Conservation (phyloP, 2,797 vertebrate genomes). For the Discoglossus pictus region DNA sequence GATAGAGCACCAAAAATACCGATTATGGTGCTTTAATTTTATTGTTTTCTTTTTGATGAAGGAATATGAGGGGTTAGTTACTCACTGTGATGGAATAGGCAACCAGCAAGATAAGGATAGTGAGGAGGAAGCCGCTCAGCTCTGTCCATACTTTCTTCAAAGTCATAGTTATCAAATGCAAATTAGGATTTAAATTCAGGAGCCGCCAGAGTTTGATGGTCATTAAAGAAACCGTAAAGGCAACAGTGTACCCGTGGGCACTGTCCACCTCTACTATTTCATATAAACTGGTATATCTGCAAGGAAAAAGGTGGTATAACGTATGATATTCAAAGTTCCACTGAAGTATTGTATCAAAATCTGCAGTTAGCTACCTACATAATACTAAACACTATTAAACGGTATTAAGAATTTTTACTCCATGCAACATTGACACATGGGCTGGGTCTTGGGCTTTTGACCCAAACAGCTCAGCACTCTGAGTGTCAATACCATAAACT, state of each 20-base stretch:
- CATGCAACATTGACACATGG: too few relatives aligned
- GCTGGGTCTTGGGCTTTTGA: too few relatives aligned
- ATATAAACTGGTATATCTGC: constrained; percentile 58
- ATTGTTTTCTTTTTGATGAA: too few relatives aligned
- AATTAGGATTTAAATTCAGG: constrained; percentile 44
- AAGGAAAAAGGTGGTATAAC: not conserved
- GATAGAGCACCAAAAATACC: too few relatives aligned
- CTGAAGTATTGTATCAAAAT: too few relatives aligned
- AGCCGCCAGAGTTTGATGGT: constrained; percentile 58
- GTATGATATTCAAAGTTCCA: too few relatives aligned
- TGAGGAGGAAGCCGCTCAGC: constrained; percentile 54
- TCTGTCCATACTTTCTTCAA: constrained; percentile 56
- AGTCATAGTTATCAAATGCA: constrained; percentile 51
- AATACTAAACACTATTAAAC: too few relatives aligned
- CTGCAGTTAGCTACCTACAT: too few relatives aligned
- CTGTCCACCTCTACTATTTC: constrained; percentile 42
- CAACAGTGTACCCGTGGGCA: constrained; percentile 42
- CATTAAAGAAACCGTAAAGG: constrained; percentile 56
- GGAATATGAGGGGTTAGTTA: not conserved
- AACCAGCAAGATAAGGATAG: constrained; percentile 54
- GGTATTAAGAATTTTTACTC: too few relatives aligned
- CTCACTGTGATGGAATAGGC: constrained; percentile 57
- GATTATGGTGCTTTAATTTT: too few relatives aligned
- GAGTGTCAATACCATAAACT: too few relatives aligned
- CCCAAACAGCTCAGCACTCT: too few relatives aligned